phyloP scores from a whole-genome alignment of 2,888 invertebrate genomes.

The Agrotis exclamationis region DNA sequence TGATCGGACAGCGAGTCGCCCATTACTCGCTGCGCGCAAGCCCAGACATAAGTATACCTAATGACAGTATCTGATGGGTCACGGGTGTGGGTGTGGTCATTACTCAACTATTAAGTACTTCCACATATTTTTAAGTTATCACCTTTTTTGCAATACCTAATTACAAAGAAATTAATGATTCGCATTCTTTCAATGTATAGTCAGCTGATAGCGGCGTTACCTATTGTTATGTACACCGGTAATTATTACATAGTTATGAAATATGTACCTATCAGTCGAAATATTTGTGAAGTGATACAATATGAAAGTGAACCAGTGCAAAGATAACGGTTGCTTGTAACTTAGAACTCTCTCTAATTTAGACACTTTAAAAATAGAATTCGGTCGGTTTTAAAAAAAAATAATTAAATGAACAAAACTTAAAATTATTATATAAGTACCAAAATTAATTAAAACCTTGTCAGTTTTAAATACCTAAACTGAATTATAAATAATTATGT shows the following conservation, averaged over 20 bases:
- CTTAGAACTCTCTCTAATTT: neutral
- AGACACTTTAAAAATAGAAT: neutral
- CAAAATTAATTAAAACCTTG: neutral
- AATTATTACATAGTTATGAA: constrained; percentile 34
- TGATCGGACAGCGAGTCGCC: too few species aligned
- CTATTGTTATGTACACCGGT: constrained; percentile 21
- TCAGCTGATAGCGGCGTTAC: constrained; percentile 44
- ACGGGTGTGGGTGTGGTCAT: constrained; percentile 11
- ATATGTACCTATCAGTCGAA: constrained; percentile 21
- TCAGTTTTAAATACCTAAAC: neutral
- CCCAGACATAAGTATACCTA: neutral
- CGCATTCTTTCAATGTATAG: constrained; percentile 43
- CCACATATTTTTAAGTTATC: constrained; percentile 24
- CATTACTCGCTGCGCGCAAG: too few species aligned
- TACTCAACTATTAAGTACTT: constrained; percentile 2
- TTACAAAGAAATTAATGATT: constrained; percentile 37
- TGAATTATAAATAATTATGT: neutral
- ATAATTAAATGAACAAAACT: too few species aligned
- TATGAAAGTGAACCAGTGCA: neutral
- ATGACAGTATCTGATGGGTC: neutral
- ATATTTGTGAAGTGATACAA: constrained; percentile 33
- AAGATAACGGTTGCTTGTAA: neutral
- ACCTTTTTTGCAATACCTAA: constrained; percentile 14
- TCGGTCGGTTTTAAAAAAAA: too few species aligned
- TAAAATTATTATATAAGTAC: too few species aligned